Percentiles rank a stretch among this genome's conserved stretches.
Conservation (phyloP, 2,113 vertebrate species). For the Proterorhinus semilunaris region DNA sequence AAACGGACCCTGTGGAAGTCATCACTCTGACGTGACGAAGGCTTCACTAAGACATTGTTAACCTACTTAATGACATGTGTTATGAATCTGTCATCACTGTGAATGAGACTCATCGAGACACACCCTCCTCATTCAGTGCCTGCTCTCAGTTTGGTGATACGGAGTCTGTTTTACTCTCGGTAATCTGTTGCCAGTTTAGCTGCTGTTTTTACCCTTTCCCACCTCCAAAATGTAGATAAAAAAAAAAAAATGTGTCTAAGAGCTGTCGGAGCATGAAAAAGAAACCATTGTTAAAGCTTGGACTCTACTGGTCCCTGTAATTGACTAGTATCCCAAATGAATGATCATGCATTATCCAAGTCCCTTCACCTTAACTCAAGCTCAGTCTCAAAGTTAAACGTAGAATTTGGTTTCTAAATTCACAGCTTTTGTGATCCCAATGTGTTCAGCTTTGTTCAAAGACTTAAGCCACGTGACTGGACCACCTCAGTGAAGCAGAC, state of each 20-base stretch:
- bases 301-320: background rate
- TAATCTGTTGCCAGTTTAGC: constrained; percentile 51
- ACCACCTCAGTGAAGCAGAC: constrained; percentile 53
- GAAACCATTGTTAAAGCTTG: background rate
- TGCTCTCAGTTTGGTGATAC: constrained; percentile 52
- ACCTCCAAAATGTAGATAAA: constrained; percentile 49
- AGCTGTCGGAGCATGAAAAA: no score
- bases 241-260: background rate
- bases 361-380: background rate
- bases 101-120: constrained; percentile 61
- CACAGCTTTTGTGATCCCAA: constrained; percentile 36
- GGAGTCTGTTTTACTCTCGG: constrained; percentile 54
- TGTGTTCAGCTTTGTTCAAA: constrained; percentile 48
- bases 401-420: constrained; percentile 24
- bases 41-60: constrained; percentile 22
- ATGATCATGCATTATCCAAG: background rate
- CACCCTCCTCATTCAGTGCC: constrained; percentile 65
- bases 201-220: constrained; percentile 44
- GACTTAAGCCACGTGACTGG: constrained; percentile 54
- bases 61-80: constrained; percentile 24
- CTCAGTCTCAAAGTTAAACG: constrained; percentile 1
- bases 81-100: constrained; percentile 62
- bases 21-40: constrained; percentile 71
- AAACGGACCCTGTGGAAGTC: constrained; percentile 64
- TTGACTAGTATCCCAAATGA: background rate